Evolutionary conservation across 2,888 invertebrate genomes (phyloP).

Genomic region (Mactromeris polynyma): DNA sequence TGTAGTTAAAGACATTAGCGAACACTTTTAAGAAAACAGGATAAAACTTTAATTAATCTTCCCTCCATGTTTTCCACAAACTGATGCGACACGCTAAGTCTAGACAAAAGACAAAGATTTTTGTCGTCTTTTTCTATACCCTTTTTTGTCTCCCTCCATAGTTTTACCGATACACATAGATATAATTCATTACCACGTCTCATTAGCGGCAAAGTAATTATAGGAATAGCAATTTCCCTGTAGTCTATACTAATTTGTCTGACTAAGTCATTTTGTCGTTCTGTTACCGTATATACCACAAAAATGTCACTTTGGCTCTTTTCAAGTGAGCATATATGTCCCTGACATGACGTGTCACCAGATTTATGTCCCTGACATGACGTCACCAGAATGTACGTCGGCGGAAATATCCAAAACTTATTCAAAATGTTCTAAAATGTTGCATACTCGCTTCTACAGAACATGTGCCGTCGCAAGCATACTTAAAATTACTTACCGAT

Average conservation of each 20-base stretch:
- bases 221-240: constrained; percentile 36
- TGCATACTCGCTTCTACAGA: not conserved
- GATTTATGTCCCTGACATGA: no score
- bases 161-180: constrained; percentile 34
- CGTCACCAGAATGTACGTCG: not conserved
- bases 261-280: constrained; percentile 42
- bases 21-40: constrained; percentile 3
- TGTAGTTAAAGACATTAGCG: not conserved
- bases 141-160: constrained; percentile 14
- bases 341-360: no score
- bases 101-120: not conserved
- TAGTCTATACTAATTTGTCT: constrained; percentile 51
- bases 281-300: constrained; percentile 21
- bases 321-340: not conserved
- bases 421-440: not conserved
- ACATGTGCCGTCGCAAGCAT: not conserved
- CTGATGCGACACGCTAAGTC: not conserved
- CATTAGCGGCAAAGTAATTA: constrained; percentile 43
- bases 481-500: not conserved
- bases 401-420: not conserved
- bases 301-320: not conserved
- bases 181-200: constrained; percentile 44
- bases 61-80: not conserved
- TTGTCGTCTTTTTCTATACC: not conserved
- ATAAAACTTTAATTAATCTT: constrained; percentile 18